Conservation (phyloP, 2,797 vertebrate genomes). For the Cetoscarus ocellatus region DNA sequence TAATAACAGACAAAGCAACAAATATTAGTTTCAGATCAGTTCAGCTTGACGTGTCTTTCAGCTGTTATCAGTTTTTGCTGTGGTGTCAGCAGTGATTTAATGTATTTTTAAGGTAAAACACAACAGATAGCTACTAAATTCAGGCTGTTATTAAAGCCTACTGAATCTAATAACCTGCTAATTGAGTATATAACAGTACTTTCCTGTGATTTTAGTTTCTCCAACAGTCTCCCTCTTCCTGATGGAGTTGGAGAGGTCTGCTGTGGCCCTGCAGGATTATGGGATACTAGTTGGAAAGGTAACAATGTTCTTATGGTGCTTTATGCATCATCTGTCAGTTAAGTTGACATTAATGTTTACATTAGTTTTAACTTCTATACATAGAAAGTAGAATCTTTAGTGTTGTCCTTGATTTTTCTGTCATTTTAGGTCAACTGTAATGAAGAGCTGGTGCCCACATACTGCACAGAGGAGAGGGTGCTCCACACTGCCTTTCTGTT, state of each 20-base stretch:
- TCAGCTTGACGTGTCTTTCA: too few relatives aligned
- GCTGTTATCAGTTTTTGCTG: too few relatives aligned
- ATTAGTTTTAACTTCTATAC: not conserved
- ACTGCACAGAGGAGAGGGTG: conserved; percentile 86
- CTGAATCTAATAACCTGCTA: too few relatives aligned
- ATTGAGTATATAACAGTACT: too few relatives aligned
- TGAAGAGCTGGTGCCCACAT: conserved; percentile 80
- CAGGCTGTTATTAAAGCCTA: too few relatives aligned
- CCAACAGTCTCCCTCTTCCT: conserved; percentile 84
- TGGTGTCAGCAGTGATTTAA: too few relatives aligned
- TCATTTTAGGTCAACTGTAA: conserved; percentile 89
- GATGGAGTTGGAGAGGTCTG: conserved; percentile 86
- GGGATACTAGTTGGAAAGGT: conserved; percentile 91
- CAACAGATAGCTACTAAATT: too few relatives aligned
- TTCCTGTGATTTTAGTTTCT: conserved; percentile 68
- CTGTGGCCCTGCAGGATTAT: conserved; percentile 86
- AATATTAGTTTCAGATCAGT: too few relatives aligned
- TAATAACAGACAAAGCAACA: too few relatives aligned
- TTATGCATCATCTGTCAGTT: not conserved
- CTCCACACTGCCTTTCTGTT: conserved; percentile 90
- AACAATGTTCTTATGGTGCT: conserved; percentile 4
- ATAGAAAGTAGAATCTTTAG: not conserved
- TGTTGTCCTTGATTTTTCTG: not conserved
- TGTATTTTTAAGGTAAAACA: too few relatives aligned
- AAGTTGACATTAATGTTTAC: not conserved